phyloP scores from a whole-genome alignment of 2,888 invertebrate genomes.

The Tanytarsus gracilentus region DNA sequence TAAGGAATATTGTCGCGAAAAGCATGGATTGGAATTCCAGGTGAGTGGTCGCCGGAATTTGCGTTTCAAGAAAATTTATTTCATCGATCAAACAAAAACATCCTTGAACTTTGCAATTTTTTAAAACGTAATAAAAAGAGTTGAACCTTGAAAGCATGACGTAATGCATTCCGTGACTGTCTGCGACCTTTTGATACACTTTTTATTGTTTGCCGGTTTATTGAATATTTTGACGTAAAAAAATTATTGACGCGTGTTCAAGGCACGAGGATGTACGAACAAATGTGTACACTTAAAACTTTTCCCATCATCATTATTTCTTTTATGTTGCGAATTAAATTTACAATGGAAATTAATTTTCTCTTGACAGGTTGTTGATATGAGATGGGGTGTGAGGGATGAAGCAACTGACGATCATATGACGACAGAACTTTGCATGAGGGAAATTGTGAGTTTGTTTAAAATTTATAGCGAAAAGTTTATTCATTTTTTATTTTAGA shows the following conservation, averaged over 20 bases:
- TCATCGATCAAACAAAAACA: conserved; percentile 10
- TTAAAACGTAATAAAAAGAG: not conserved
- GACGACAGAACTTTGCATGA: conserved; percentile 97
- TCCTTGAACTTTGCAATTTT: conserved; percentile 4
- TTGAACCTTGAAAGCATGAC: not conserved
- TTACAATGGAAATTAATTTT: not conserved
- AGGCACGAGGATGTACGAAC: too few species aligned
- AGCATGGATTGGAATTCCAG: conserved; percentile 96
- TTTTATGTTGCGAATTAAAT: not conserved
- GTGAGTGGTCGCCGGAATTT: conserved; percentile 46
- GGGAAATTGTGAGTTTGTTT: conserved; percentile 65
- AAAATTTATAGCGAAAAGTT: not conserved
- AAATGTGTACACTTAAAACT: too few species aligned
- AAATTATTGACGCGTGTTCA: too few species aligned
- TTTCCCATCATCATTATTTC: too few species aligned
- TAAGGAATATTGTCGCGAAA: conserved; percentile 94
- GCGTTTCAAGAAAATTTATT: not conserved
- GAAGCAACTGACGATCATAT: conserved; percentile 99
- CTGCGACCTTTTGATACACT: not conserved
- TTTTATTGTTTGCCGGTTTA: too few species aligned
- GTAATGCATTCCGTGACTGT: not conserved
- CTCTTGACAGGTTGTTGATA: conserved; percentile 77
- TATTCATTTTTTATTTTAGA: not conserved
- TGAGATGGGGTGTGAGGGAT: conserved; percentile 97
- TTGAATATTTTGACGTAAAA: not conserved